Percentiles rank a stretch among this genome's conserved stretches.
Evolutionary conservation across 2,888 invertebrate genomes (phyloP).

Genomic region (Lasioglossum marginatum): DNA sequence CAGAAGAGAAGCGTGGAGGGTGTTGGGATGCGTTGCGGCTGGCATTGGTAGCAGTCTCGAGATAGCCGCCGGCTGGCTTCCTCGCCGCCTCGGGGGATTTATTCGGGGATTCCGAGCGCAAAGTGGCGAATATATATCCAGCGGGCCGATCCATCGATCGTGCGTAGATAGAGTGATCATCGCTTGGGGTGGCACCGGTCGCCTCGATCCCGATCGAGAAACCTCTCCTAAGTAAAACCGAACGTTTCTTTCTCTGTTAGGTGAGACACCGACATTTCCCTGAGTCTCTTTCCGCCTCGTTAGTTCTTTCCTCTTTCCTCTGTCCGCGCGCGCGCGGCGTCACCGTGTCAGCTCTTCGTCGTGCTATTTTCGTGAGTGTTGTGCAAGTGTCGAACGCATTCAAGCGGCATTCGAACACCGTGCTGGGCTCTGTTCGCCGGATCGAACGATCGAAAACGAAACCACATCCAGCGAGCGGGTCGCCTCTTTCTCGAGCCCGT

Average conservation of each 20-base stretch:
- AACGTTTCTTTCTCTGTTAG: conserved; percentile 43
- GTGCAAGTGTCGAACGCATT: conserved; percentile 82
- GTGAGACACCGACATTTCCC: conserved; percentile 65
- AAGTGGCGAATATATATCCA: conserved; percentile 75
- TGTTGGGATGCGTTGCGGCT: conserved; percentile 81
- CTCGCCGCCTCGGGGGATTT: conserved; percentile 81
- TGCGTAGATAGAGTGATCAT: conserved; percentile 29
- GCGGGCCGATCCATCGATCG: conserved; percentile 61
- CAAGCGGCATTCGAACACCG: conserved; percentile 68
- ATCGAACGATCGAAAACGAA: conserved; percentile 25
- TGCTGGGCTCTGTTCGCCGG: conserved; percentile 19
- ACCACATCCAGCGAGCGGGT: not conserved
- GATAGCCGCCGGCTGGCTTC: conserved; percentile 84
- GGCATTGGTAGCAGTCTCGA: conserved; percentile 84
- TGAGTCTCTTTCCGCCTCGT: conserved; percentile 62
- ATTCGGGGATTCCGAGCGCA: conserved; percentile 81
- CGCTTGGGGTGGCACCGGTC: not conserved
- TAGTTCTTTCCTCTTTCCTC: conserved; percentile 47
- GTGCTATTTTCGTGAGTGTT: conserved; percentile 81
- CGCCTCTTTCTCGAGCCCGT: not conserved
- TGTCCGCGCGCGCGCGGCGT: conserved; percentile 26
- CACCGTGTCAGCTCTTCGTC: conserved; percentile 77
- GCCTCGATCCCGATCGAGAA: conserved; percentile 9
- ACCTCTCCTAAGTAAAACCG: not conserved
- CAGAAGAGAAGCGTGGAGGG: conserved; percentile 73